Evolutionary conservation across 2,888 invertebrate species (phyloP).

Genomic region (Ochlodes sylvanus): DNA sequence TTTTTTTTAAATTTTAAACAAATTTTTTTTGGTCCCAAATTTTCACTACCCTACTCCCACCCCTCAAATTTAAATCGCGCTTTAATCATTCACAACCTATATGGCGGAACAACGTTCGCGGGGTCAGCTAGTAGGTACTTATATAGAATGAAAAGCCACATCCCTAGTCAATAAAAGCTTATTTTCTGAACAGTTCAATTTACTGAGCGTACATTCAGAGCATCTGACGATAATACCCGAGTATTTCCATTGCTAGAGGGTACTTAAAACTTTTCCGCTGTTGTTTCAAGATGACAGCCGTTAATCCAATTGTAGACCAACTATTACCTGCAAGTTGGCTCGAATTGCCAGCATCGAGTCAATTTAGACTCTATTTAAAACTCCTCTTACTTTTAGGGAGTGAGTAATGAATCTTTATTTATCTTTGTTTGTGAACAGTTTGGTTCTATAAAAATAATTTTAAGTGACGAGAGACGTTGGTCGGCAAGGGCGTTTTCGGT

Average conservation of each 20-base stretch:
- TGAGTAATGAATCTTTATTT: background rate
- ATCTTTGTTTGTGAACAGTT: background rate
- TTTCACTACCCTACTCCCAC: no score
- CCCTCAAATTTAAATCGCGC: no score
- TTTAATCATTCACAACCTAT: no score
- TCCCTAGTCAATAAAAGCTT: background rate
- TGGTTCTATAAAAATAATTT: background rate
- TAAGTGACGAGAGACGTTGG: no score
- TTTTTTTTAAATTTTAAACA: no score
- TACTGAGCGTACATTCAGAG: conserved; percentile 15
- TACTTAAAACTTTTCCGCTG: conserved; percentile 36
- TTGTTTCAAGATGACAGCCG: conserved; percentile 36
- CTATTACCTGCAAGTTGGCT: conserved; percentile 37
- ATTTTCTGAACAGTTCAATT: conserved; percentile 16
- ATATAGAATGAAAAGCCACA: background rate
- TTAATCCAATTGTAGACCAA: conserved; percentile 37
- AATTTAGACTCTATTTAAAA: conserved; percentile 28
- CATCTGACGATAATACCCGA: conserved; percentile 25
- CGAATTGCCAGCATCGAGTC: conserved; percentile 24
- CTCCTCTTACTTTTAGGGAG: conserved; percentile 1
- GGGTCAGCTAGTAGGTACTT: no score
- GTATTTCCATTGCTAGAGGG: conserved; percentile 27
- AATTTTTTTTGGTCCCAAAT: no score
- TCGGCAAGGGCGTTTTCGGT: no score
- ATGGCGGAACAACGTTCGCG: no score